These are phyloP conservation scores for Microcebus jonahi DNA, from an alignment of 2,113 vertebrate genomes.

Conservation along the genomic window DNA sequence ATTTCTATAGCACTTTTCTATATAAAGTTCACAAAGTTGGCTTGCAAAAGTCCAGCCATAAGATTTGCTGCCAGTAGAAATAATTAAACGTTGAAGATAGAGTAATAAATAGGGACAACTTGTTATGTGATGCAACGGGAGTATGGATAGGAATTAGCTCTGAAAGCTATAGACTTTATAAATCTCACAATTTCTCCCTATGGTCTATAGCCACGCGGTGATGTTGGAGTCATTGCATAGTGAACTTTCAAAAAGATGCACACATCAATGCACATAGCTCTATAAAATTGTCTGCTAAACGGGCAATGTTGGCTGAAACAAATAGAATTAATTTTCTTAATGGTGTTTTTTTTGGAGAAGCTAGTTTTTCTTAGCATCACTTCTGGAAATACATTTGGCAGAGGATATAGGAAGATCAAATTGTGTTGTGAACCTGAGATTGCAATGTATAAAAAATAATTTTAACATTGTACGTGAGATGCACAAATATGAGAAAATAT, in stretches of 20 bases:
- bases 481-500: constrained; percentile 55
- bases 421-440: constrained; percentile 44
- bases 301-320: constrained; percentile 51
- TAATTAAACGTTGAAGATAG: constrained; percentile 41
- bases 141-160: constrained; percentile 33
- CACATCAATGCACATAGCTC: constrained; percentile 42
- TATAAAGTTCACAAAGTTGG: neutral
- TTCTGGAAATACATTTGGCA: constrained; percentile 61
- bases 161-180: constrained; percentile 20
- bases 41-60: neutral
- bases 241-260: constrained; percentile 66
- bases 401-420: constrained; percentile 21
- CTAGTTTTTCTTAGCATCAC: constrained; percentile 59
- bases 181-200: constrained; percentile 55
- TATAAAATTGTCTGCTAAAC: constrained; percentile 65
- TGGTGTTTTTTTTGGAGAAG: constrained; percentile 51
- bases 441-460: constrained; percentile 53
- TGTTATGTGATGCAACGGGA: neutral
- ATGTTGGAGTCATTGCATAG: neutral
- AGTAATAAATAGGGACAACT: constrained; percentile 26
- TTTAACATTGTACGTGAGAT: neutral
- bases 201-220: constrained; percentile 6
- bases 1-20: neutral
- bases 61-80: constrained; percentile 49
- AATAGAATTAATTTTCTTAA: constrained; percentile 71